Conservation (phyloP, 2,113 vertebrate genomes). For the Planiliza haematocheilus region DNA sequence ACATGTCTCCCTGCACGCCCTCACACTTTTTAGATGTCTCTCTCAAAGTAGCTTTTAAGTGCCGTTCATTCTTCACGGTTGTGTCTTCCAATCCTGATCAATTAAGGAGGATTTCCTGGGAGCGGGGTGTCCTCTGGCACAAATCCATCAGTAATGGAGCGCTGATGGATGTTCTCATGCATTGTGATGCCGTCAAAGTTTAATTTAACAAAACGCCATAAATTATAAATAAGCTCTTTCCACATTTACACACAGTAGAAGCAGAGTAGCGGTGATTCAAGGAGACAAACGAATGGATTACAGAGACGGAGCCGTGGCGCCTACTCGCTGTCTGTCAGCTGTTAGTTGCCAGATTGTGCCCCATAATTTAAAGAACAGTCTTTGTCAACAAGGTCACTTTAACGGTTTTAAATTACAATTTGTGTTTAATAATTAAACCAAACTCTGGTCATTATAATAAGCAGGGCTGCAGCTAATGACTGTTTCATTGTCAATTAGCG, state of each 20-base stretch:
- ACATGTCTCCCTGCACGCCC: slow-evolving; percentile 9
- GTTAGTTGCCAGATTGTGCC: too few relatives aligned
- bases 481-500: too few relatives aligned
- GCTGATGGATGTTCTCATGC: slow-evolving; percentile 3
- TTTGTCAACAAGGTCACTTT: too few relatives aligned
- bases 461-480: too few relatives aligned
- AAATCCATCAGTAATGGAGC: slow-evolving; percentile 24
- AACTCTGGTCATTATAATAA: too few relatives aligned
- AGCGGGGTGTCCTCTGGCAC: not conserved
- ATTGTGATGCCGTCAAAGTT: not conserved
- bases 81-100: slow-evolving; percentile 21
- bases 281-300: too few relatives aligned
- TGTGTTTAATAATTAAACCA: too few relatives aligned
- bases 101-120: slow-evolving; percentile 32
- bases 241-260: not conserved
- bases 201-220: slow-evolving; percentile 20
- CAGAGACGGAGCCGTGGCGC: too few relatives aligned
- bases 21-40: not conserved
- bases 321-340: too few relatives aligned
- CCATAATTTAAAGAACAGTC: too few relatives aligned
- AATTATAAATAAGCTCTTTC: slow-evolving; percentile 17
- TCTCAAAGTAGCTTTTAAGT: slow-evolving; percentile 26
- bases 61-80: slow-evolving; percentile 1
- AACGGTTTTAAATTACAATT: too few relatives aligned
- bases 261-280: too few relatives aligned